phyloP scores from a whole-genome alignment of 1,140 invertebrate species.

The Phocides pigmalion region DNA sequence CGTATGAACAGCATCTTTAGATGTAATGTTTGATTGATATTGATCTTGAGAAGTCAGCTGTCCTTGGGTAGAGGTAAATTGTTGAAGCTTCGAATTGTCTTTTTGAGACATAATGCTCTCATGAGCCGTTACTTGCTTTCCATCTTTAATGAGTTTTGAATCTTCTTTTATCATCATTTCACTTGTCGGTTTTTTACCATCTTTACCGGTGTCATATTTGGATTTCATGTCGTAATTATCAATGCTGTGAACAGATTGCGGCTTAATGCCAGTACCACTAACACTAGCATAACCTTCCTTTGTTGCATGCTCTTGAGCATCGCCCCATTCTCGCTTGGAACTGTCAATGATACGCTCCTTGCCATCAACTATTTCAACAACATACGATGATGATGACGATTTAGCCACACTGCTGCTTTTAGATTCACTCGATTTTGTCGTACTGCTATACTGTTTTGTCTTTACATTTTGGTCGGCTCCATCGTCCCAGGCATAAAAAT shows the following conservation, averaged over 20 bases:
- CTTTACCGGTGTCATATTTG: conserved; percentile 83
- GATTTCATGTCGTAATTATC: conserved; percentile 81
- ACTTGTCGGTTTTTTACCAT: conserved; percentile 69
- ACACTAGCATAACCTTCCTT: conserved; percentile 81
- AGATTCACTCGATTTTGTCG: conserved; percentile 73
- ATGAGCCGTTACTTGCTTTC: conserved; percentile 65
- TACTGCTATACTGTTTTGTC: conserved; percentile 65
- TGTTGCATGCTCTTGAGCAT: conserved; percentile 74
- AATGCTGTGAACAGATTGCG: conserved; percentile 79
- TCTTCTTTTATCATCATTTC: conserved; percentile 69
- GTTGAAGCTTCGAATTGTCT: conserved; percentile 62
- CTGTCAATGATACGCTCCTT: conserved; percentile 85
- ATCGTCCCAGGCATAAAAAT: conserved; percentile 66
- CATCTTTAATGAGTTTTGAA: conserved; percentile 72
- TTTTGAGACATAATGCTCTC: conserved; percentile 64
- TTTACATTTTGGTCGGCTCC: conserved; percentile 65
- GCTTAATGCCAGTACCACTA: conserved; percentile 81
- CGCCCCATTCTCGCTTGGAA: conserved; percentile 83
- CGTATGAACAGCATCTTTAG: conserved; percentile 26
- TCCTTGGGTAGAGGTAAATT: conserved; percentile 55
- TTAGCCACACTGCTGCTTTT: conserved; percentile 79
- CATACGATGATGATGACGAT: conserved; percentile 84
- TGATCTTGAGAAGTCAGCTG: conserved; percentile 43
- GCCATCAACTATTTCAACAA: conserved; percentile 85
- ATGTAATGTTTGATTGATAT: conserved; percentile 20